Evolutionary conservation across 1,140 invertebrate genomes (phyloP).

Genomic region (Zaprionus africanus): DNA sequence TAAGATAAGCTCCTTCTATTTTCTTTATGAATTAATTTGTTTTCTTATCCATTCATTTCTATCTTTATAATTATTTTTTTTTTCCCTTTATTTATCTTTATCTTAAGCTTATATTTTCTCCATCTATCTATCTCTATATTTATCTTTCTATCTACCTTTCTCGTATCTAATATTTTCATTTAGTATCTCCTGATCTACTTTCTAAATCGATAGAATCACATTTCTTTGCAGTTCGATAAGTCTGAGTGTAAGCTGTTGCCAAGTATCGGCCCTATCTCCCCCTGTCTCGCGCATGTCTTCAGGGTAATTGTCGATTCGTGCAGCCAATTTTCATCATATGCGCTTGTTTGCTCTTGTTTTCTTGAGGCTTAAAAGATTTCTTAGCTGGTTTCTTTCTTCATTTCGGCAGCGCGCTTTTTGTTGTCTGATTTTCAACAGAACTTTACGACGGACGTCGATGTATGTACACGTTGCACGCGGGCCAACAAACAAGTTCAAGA

Average conservation of each 20-base stretch:
- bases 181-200: background rate
- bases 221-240: background rate
- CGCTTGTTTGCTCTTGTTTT: conserved; percentile 9
- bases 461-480: background rate
- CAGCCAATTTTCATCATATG: background rate
- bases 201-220: background rate
- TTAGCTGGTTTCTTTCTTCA: conserved; percentile 7
- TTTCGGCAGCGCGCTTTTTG: conserved; percentile 4
- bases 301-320: conserved; percentile 20
- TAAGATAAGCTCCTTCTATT: too few relatives aligned
- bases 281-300: background rate
- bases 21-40: too few relatives aligned
- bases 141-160: background rate
- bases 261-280: background rate
- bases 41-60: too few relatives aligned
- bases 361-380: background rate
- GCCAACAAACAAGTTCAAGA: conserved; percentile 41
- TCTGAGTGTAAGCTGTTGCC: background rate
- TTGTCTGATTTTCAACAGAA: conserved; percentile 6
- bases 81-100: too few relatives aligned
- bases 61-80: too few relatives aligned
- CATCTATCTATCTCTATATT: background rate
- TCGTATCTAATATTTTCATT: background rate
- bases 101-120: too few relatives aligned
- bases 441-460: conserved; percentile 13